Percentiles rank a stretch among this genome's conserved stretches.
These are phyloP conservation scores for Agrochola circellaris DNA, from an alignment of 2,888 invertebrate genomes.

Conservation along the genomic window DNA sequence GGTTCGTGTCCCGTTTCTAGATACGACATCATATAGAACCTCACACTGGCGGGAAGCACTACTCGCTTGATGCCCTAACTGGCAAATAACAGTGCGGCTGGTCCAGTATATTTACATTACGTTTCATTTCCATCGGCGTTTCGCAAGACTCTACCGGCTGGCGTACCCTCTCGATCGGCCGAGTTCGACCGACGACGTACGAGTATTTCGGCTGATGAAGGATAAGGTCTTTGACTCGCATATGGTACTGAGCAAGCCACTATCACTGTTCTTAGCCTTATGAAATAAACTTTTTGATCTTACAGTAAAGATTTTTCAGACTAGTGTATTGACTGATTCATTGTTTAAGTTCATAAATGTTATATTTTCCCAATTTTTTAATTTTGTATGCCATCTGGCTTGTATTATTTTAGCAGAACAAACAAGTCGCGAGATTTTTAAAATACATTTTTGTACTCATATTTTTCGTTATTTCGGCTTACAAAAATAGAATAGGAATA, in stretches of 20 bases:
- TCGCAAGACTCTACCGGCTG: no score
- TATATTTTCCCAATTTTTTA: background rate
- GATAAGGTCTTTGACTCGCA: no score
- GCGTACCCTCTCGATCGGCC: no score
- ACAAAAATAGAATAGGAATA: constrained; percentile 15
- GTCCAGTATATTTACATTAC: no score
- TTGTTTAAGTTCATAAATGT: background rate
- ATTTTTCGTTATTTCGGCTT: background rate
- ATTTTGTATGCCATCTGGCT: background rate
- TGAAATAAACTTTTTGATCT: background rate
- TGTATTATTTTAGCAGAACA: background rate
- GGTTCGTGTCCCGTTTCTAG: background rate
- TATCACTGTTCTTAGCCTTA: background rate
- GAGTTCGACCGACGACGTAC: no score
- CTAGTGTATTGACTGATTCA: no score
- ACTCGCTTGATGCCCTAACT: no score
- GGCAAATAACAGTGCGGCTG: no score
- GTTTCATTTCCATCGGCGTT: no score
- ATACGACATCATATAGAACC: background rate
- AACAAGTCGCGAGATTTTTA: background rate
- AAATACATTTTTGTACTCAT: background rate
- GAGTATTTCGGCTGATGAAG: no score
- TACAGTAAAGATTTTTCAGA: background rate
- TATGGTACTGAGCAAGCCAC: background rate
- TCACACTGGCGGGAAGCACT: no score